Evolutionary conservation across 2,113 vertebrate genomes (phyloP), one percentile per base, ranked within the genome.

Genomic region (Microtus montanus): DNA sequence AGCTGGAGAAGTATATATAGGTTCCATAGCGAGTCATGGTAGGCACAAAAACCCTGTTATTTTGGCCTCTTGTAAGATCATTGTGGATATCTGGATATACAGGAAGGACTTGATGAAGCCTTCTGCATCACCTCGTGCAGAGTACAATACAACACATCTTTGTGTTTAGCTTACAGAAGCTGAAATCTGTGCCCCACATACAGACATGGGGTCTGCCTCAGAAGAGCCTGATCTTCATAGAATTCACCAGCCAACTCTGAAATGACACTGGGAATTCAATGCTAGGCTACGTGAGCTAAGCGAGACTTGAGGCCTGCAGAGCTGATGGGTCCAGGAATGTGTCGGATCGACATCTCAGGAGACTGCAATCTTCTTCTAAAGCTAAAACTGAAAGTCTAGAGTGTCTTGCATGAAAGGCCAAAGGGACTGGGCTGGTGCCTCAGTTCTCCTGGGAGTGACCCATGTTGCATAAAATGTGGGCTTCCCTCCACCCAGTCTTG

Each of bases 401-500:
- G 24, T 35, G 49, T 73, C 92, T 89, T 87, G 30, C 77, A 94
- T 54, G n/a, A 84, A 41, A 58, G n/a, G 63, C 58, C 83, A 77
- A 77, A 88, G 64, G n/a, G 19, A 26, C 78, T 28, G 20, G 13
- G 12, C 33, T 3, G 10, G 71, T 61, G 68, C 38, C 52, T 83
- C 70, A 2, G 12, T 70, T 89, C 82, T 68, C 20, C 64, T 52
- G 74, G 68, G 68, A 85, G 30, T 86, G 61, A 58, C 80, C 82
- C 63, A 7, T 0, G 28, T 30, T 68, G 49, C 84, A 84, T 68
- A 71, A 73, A 79, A 44, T 58, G 20, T 66, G 77, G 83, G 93
- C 83, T 70, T 54, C 73, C 20, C 73, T 95, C 85, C 92, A 75
- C 79, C 78, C 78, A 12, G 20, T 20, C 87, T 58, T 90, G 58